Conservation (phyloP, 2,888 invertebrate genomes). For the Drosophila quinaria region DNA sequence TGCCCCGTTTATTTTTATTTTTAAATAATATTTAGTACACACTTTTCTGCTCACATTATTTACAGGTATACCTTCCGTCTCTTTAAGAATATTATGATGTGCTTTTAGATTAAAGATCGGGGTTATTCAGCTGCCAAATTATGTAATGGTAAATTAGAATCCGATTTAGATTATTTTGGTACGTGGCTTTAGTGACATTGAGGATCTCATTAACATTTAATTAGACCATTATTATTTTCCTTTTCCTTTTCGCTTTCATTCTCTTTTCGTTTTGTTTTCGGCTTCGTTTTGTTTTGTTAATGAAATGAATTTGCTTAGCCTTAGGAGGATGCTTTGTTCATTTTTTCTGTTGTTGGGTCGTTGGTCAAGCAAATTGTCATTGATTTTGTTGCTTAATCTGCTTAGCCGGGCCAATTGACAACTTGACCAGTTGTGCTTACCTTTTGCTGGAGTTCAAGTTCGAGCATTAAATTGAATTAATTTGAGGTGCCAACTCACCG, state of each 20-base stretch:
- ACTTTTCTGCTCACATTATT: constrained; percentile 38
- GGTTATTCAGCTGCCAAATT: constrained; percentile 19
- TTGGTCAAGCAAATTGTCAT: constrained; percentile 68
- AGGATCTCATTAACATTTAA: constrained; percentile 74
- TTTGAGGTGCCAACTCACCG: constrained; percentile 57
- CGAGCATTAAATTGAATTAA: constrained; percentile 78
- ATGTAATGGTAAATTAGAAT: constrained; percentile 19
- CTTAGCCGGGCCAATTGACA: constrained; percentile 42
- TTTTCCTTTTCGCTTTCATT: constrained; percentile 31
- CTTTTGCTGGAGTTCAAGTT: constrained; percentile 33
- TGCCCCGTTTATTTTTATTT: constrained; percentile 51
- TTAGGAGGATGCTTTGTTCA: constrained; percentile 33
- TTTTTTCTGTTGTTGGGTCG: constrained; percentile 29
- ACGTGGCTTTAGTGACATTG: constrained; percentile 38
- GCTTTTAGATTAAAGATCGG: constrained; percentile 10
- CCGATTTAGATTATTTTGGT: constrained; percentile 39
- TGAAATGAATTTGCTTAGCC: constrained; percentile 67
- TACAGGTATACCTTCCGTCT: constrained; percentile 45
- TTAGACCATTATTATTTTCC: constrained; percentile 63
- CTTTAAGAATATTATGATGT: constrained; percentile 14
- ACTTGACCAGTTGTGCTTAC: constrained; percentile 39
- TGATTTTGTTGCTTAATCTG: constrained; percentile 76
- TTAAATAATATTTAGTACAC: constrained; percentile 65
- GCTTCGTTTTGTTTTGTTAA: constrained; percentile 39
- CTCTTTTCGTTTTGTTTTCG: constrained; percentile 5